These are phyloP conservation scores for Ashinkailepas kermadecensis DNA, from an alignment of 2,888 invertebrate species.

Conservation along the genomic window DNA sequence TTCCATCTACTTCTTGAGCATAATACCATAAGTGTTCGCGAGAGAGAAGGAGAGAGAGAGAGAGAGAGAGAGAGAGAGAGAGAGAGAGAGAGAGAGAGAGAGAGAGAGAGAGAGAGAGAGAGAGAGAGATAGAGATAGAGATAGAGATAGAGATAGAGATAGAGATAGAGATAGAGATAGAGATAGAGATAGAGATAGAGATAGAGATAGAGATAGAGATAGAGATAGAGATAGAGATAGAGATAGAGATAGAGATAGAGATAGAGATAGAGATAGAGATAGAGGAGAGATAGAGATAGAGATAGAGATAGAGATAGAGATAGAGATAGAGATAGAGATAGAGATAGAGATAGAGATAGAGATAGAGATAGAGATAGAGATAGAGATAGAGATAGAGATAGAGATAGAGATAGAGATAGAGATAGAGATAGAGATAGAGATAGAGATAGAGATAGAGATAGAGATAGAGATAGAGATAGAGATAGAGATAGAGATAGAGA, in stretches of 20 bases:
- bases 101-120: conserved; percentile 40
- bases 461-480: neutral
- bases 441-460: no score
- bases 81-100: neutral
- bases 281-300: no score
- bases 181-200: neutral
- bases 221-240: neutral
- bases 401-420: neutral
- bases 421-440: no score
- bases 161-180: neutral
- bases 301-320: conserved; percentile 40
- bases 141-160: neutral
- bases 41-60: no score
- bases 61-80: no score
- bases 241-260: neutral
- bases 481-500: conserved; percentile 40
- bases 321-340: neutral
- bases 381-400: neutral
- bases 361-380: neutral
- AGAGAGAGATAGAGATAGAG: neutral
- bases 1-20: no score
- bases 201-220: neutral
- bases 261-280: no score
- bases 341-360: neutral
- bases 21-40: no score